These are phyloP conservation scores for Druceiella hillmani DNA, from an alignment of 2,888 invertebrate species.

Conservation along the genomic window DNA sequence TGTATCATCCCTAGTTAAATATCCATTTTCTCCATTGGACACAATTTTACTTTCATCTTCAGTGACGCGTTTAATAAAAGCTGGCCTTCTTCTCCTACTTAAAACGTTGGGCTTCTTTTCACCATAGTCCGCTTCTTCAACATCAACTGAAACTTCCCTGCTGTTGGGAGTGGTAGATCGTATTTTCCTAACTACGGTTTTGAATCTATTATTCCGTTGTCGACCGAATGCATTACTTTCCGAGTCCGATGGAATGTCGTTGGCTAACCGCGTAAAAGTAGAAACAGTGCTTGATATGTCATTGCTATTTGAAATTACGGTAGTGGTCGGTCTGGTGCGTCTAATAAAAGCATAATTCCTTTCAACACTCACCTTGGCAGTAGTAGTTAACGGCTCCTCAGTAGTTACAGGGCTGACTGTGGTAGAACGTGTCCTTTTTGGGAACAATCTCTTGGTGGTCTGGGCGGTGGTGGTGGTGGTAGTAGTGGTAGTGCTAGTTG, in stretches of 20 bases:
- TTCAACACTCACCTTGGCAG: constrained; percentile 50
- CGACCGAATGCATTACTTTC: constrained; percentile 31
- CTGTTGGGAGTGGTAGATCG: constrained; percentile 49
- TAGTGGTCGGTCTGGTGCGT: constrained; percentile 38
- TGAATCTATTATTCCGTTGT: constrained; percentile 1
- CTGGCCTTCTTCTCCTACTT: too few species aligned
- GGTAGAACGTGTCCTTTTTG: too few species aligned
- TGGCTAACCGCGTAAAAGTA: constrained; percentile 28
- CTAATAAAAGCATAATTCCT: constrained; percentile 47
- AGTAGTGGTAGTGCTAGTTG: constrained; percentile 29
- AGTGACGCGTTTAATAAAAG: not conserved
- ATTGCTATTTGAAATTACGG: too few species aligned
- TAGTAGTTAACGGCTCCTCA: constrained; percentile 24
- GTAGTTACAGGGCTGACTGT: constrained; percentile 16
- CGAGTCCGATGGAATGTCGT: constrained; percentile 41
- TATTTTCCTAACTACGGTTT: constrained; percentile 34
- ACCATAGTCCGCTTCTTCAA: constrained; percentile 27
- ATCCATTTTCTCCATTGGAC: constrained; percentile 25
- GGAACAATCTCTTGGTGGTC: too few species aligned
- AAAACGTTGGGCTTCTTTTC: too few species aligned
- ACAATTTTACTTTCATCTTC: constrained; percentile 1
- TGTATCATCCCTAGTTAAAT: too few species aligned
- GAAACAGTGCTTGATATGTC: constrained; percentile 10
- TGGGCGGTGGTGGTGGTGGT: constrained; percentile 34
- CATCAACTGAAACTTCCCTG: constrained; percentile 33